Conservation (phyloP, 2,888 invertebrate species). For the Dichetophora obliterata region DNA sequence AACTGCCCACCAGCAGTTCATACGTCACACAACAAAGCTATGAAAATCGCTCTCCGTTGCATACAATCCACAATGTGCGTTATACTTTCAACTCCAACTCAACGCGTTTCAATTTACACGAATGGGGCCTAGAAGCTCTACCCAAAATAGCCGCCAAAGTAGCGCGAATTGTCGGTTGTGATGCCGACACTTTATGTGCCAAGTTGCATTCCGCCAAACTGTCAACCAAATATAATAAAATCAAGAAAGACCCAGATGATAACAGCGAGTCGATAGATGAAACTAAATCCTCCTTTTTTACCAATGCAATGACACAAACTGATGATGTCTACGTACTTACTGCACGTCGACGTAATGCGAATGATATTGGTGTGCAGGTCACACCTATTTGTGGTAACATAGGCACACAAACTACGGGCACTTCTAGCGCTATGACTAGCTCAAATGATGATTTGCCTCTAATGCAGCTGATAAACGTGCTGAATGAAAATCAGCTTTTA, state of each 20-base stretch:
- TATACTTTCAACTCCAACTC: slow-evolving; percentile 50
- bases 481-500: slow-evolving; percentile 52
- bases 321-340: slow-evolving; percentile 45
- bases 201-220: slow-evolving; percentile 46
- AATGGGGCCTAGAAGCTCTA: slow-evolving; percentile 49
- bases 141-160: slow-evolving; percentile 41
- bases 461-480: slow-evolving; percentile 45
- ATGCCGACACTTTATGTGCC: slow-evolving; percentile 41
- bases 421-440: background rate
- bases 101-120: slow-evolving; percentile 46
- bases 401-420: slow-evolving; percentile 25
- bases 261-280: slow-evolving; percentile 39
- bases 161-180: slow-evolving; percentile 46
- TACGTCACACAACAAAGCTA: slow-evolving; percentile 49
- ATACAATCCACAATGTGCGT: slow-evolving; percentile 50
- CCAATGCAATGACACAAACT: slow-evolving; percentile 51
- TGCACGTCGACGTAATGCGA: slow-evolving; percentile 21
- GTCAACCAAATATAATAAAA: slow-evolving; percentile 43
- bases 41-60: slow-evolving; percentile 52
- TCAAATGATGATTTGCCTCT: slow-evolving; percentile 48
- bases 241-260: slow-evolving; percentile 33
- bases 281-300: slow-evolving; percentile 45
- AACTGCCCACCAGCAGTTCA: slow-evolving; percentile 47
- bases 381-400: slow-evolving; percentile 23
- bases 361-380: slow-evolving; percentile 44